Base-by-base conservation (phyloP, 2,113 vertebrate species). In the Dicerorhinus sumatrensis region DNA sequence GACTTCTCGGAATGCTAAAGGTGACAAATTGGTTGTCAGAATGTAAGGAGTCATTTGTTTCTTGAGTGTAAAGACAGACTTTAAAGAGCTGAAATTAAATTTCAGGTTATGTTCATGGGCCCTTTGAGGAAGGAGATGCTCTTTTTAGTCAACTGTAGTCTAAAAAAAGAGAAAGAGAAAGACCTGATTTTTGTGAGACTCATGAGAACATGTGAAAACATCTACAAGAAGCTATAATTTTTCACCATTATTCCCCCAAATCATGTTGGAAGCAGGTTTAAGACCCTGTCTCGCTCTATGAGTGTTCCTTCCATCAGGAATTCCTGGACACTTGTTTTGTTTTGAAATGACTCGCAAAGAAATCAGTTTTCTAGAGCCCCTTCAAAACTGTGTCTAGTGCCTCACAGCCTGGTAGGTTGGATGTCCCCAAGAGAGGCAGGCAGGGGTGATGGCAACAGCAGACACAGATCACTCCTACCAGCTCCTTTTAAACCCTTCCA, bases 1-100 rank as follows among this genome's bases (percentile, higher is more conserved):
- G 67, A 95, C 67, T 95, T 97, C 85, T 95, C 7, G 8, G 91
- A 93, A 94, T 95, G 70, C 70, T 73, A 67, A 89, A 60, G 54
- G 83, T 87, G 70, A 91, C 33, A 33, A 86, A 29, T 51, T 69
- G 62, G 20, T 91, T 84, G 56, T 95, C 51, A 70, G 39, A 76
- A 21, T 84, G 21, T 67, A 25, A 90, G 81, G 87, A 56, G 9
- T 84, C 83, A 56, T 80, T 95, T 83, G 56, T 95, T 96, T 92
- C 69, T 36, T 0, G 14, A 86, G 33, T 62, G 17, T 90, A 63
- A 92, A 93, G 25, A 42, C 63, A 39, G 62, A 76, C 27, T 58
- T 96, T 81, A 77, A 86, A 90, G 69, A 96, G 31, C 54, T 70
- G 23, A 87, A 80, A 63, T 96, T 48, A 72, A 85, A 69, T 58